phyloP scores from a whole-genome alignment of 2,113 vertebrate species.

The Phodopus roborovskii region DNA sequence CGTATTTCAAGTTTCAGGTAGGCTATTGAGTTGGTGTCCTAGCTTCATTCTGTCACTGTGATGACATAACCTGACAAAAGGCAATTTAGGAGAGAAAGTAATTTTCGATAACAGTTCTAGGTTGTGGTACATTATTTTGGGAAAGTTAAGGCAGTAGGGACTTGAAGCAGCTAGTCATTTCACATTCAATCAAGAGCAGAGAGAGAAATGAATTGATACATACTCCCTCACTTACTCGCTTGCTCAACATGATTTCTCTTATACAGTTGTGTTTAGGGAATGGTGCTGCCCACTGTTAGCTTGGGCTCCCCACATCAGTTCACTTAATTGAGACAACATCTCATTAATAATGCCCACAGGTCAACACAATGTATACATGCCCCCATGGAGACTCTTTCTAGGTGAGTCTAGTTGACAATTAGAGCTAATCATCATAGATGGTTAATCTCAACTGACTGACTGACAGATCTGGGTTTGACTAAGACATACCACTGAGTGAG shows the following conservation, averaged over 20 bases:
- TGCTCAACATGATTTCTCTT: not conserved
- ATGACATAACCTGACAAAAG: not conserved
- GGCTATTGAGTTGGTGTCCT: not conserved
- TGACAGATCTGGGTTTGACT: not conserved
- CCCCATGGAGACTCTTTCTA: not conserved
- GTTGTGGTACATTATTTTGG: not conserved
- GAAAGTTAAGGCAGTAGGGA: not conserved
- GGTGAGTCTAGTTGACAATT: not conserved
- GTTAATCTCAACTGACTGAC: not conserved
- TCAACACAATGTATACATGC: not conserved
- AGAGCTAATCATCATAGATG: not conserved
- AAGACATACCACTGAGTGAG: not conserved
- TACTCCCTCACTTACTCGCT: not conserved
- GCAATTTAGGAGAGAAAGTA: not conserved
- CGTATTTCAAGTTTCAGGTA: slow-evolving; percentile 28
- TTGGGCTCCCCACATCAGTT: not conserved
- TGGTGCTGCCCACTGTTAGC: not conserved
- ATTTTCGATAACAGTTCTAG: not conserved
- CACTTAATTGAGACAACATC: not conserved
- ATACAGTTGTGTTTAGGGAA: not conserved
- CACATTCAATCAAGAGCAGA: not conserved
- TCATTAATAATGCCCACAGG: not conserved
- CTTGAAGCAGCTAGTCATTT: not conserved
- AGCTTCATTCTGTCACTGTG: not conserved
- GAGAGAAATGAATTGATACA: not conserved